A percentile compares a stretch with the other conserved stretches of the same genome.
phyloP scores from a whole-genome alignment of 2,888 invertebrate species.

The Sericinus montela region DNA sequence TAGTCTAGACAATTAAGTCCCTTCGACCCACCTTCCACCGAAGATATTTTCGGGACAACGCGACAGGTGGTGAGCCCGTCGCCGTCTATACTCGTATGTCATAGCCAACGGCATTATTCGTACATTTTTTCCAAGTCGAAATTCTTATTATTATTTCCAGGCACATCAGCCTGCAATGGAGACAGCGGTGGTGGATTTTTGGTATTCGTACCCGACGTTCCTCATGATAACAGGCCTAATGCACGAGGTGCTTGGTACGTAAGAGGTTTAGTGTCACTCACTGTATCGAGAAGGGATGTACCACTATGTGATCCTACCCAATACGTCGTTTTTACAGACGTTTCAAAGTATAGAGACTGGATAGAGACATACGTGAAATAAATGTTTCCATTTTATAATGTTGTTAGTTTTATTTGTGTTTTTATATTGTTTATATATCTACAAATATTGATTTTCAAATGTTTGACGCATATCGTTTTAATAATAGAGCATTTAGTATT shows the following conservation, averaged over 20 bases:
- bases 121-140: neutral
- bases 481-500: too few relatives aligned
- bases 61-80: too few relatives aligned
- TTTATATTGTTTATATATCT: too few relatives aligned
- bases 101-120: too few relatives aligned
- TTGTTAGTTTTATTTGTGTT: too few relatives aligned
- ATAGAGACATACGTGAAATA: slow-evolving; percentile 20
- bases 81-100: too few relatives aligned
- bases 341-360: slow-evolving; percentile 41
- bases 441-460: too few relatives aligned
- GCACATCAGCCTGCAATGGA: slow-evolving; percentile 69
- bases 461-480: too few relatives aligned
- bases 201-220: slow-evolving; percentile 42
- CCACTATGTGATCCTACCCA: slow-evolving; percentile 56
- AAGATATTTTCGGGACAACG: too few relatives aligned
- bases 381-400: neutral
- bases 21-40: too few relatives aligned
- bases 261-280: slow-evolving; percentile 42
- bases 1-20: too few relatives aligned
- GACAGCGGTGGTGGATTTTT: slow-evolving; percentile 71
- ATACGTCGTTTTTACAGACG: slow-evolving; percentile 65
- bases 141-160: slow-evolving; percentile 26
- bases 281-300: slow-evolving; percentile 29
- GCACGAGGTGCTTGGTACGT: slow-evolving; percentile 39
- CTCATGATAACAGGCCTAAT: slow-evolving; percentile 20